phyloP scores from a whole-genome alignment of 2,888 invertebrate species.

The Napeogenes inachia region DNA sequence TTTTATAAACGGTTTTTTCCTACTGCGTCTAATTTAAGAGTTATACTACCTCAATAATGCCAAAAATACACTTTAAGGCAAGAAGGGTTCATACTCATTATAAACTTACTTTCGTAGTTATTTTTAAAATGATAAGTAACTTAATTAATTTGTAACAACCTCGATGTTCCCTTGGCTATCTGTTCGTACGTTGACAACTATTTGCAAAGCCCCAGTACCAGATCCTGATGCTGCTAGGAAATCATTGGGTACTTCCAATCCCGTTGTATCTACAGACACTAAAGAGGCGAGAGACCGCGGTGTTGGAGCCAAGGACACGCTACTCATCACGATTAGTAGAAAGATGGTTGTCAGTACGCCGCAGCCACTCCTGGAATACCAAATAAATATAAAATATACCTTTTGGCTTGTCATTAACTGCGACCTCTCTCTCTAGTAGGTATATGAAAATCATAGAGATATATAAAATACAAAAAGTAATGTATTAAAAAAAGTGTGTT shows the following conservation, averaged over 20 bases:
- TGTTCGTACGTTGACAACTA: constrained; percentile 65
- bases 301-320: constrained; percentile 47
- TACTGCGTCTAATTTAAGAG: too few species aligned
- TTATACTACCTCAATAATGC: too few species aligned
- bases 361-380: constrained; percentile 49
- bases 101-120: too few species aligned
- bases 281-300: constrained; percentile 40
- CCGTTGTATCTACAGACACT: constrained; percentile 59
- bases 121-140: too few species aligned
- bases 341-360: constrained; percentile 38
- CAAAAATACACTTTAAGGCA: neutral
- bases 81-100: too few species aligned
- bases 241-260: constrained; percentile 59
- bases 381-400: neutral
- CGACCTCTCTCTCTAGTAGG: too few species aligned
- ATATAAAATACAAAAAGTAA: too few species aligned
- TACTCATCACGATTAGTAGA: constrained; percentile 38
- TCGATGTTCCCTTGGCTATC: constrained; percentile 68
- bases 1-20: neutral
- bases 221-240: constrained; percentile 52
- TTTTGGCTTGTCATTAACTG: too few species aligned
- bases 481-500: too few species aligned
- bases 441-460: too few species aligned
- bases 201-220: constrained; percentile 57
- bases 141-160: constrained; percentile 54